Evolutionary conservation across 2,888 invertebrate species (phyloP).

Genomic region (Epirrhoe alternata): DNA sequence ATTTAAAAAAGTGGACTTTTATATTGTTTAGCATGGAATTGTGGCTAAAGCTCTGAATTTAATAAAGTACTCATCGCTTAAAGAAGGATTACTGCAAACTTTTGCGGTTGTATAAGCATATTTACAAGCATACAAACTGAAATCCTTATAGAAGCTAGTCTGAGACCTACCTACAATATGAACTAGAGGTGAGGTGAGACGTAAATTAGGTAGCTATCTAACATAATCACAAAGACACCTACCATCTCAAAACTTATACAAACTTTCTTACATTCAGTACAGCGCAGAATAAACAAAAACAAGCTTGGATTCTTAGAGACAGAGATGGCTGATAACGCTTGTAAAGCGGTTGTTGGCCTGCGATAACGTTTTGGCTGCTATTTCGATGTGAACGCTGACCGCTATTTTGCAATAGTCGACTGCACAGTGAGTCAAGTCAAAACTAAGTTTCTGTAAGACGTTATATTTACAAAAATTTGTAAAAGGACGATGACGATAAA

Average conservation of each 20-base stretch:
- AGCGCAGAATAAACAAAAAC: neutral
- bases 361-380: neutral
- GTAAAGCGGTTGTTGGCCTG: slow-evolving; percentile 6
- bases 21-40: too few relatives aligned
- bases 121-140: too few relatives aligned
- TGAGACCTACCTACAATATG: neutral
- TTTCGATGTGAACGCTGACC: neutral
- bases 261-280: neutral
- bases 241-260: neutral
- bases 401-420: neutral
- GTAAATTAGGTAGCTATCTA: neutral
- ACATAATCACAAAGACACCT: neutral
- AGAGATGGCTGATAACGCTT: slow-evolving; percentile 58
- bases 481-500: too few relatives aligned
- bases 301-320: slow-evolving; percentile 51
- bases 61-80: too few relatives aligned
- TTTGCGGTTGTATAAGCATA: too few relatives aligned
- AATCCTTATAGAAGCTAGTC: too few relatives aligned
- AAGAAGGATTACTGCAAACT: too few relatives aligned
- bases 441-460: too few relatives aligned
- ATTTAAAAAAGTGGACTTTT: too few relatives aligned
- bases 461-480: too few relatives aligned
- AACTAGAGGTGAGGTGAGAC: neutral
- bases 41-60: too few relatives aligned
- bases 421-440: neutral